These are phyloP conservation scores for Mormoops blainvillei DNA, from an alignment of 2,113 vertebrate genomes.

Conservation along the genomic window DNA sequence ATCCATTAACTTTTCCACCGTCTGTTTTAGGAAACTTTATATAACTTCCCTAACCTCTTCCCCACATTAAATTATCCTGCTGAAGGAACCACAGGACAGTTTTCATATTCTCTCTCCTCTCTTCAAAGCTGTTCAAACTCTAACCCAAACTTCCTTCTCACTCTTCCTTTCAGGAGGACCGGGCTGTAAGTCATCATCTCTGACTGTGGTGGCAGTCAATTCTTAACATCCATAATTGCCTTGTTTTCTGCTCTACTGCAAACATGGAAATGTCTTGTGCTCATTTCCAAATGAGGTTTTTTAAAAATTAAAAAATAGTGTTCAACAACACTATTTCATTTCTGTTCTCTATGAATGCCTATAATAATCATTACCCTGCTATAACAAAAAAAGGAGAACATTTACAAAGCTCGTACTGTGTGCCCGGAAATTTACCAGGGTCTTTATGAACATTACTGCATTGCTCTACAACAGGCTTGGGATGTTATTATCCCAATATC, in stretches of 20 bases:
- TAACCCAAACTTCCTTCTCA: not conserved
- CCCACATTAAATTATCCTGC: not conserved
- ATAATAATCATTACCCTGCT: not conserved
- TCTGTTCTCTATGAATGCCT: not conserved
- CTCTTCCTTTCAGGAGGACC: not conserved
- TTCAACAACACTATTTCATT: not conserved
- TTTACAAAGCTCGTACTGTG: not conserved
- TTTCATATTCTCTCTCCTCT: not conserved
- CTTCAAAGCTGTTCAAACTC: not conserved
- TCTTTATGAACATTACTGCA: not conserved
- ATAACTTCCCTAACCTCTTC: not conserved
- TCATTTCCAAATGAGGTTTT: conserved; percentile 40
- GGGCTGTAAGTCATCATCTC: not conserved
- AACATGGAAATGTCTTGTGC: conserved; percentile 46
- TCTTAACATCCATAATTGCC: conserved; percentile 52
- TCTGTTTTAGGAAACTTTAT: not conserved
- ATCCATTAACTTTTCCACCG: not conserved
- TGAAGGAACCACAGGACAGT: not conserved
- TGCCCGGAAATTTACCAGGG: rapidly evolving
- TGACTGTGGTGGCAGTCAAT: conserved; percentile 44
- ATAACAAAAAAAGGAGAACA: not conserved
- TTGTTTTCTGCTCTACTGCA: conserved; percentile 68
- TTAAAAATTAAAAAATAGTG: not conserved
- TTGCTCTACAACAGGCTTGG: rapidly evolving
- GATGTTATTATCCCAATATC: too few relatives aligned